Evolutionary conservation across 2,888 invertebrate species (phyloP).

Genomic region (Pyrgus malvae): DNA sequence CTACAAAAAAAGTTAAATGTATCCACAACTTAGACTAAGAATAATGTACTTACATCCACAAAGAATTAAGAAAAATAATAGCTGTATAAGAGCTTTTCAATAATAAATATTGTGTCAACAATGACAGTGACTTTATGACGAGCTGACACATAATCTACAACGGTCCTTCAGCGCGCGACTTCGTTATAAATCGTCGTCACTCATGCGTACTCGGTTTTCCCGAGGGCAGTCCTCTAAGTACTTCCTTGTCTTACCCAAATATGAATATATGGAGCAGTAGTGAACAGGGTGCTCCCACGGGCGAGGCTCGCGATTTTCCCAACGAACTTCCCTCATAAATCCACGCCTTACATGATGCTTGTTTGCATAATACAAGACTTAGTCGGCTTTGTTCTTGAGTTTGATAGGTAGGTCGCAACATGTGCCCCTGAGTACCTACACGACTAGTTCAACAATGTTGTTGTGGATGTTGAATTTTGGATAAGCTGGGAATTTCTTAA

Average conservation of each 20-base stretch:
- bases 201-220: conserved; percentile 41
- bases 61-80: background rate
- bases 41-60: background rate
- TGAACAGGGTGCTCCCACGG: conserved; percentile 54
- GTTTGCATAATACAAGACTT: conserved; percentile 81
- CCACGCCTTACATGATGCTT: conserved; percentile 79
- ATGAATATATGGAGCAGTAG: conserved; percentile 72
- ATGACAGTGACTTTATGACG: background rate
- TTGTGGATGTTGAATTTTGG: conserved; percentile 26
- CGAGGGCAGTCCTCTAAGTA: conserved; percentile 38
- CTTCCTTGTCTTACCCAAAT: conserved; percentile 57
- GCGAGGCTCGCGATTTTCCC: conserved; percentile 63
- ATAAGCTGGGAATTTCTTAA: conserved; percentile 25
- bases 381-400: conserved; percentile 70
- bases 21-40: too few relatives aligned
- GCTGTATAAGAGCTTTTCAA: too few relatives aligned
- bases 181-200: conserved; percentile 46
- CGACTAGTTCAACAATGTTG: conserved; percentile 31
- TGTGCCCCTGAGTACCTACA: conserved; percentile 43
- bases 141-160: conserved; percentile 24
- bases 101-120: background rate
- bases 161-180: conserved; percentile 12
- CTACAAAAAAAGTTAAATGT: too few relatives aligned
- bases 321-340: conserved; percentile 79
- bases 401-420: conserved; percentile 64